Percentiles rank a stretch among this genome's conserved stretches.
Evolutionary conservation across 2,113 vertebrate genomes (phyloP).

Genomic region (Catharus minimus): DNA sequence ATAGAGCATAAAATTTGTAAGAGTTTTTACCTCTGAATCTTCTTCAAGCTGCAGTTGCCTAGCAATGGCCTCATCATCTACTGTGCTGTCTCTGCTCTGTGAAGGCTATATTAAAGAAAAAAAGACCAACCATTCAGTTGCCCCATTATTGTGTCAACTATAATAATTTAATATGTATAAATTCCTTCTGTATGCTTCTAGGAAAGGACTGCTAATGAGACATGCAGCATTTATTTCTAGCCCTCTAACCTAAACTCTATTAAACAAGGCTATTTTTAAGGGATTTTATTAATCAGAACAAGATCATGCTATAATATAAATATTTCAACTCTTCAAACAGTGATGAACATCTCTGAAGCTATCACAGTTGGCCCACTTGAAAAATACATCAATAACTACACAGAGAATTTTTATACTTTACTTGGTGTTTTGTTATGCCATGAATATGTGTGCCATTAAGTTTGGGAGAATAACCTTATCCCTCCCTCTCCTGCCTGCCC

Average conservation of each 20-base stretch:
- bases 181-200: neutral
- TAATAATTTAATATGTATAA: neutral
- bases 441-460: neutral
- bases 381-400: neutral
- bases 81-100: constrained; percentile 71
- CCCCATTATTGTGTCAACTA: neutral
- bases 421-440: neutral
- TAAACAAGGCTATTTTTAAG: neutral
- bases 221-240: neutral
- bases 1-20: neutral
- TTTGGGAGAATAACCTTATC: neutral
- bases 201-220: neutral
- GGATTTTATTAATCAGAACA: neutral
- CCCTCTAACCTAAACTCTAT: neutral
- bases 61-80: constrained; percentile 87
- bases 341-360: neutral
- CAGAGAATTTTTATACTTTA: neutral
- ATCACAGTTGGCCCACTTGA: neutral
- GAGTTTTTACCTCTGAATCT: constrained; percentile 84
- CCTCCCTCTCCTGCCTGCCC: neutral
- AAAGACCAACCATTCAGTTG: neutral
- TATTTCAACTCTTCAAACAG: neutral
- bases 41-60: constrained; percentile 89
- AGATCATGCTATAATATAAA: neutral
- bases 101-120: constrained; percentile 72